phyloP scores from a whole-genome alignment of 2,113 vertebrate genomes.

The Cervus canadensis region DNA sequence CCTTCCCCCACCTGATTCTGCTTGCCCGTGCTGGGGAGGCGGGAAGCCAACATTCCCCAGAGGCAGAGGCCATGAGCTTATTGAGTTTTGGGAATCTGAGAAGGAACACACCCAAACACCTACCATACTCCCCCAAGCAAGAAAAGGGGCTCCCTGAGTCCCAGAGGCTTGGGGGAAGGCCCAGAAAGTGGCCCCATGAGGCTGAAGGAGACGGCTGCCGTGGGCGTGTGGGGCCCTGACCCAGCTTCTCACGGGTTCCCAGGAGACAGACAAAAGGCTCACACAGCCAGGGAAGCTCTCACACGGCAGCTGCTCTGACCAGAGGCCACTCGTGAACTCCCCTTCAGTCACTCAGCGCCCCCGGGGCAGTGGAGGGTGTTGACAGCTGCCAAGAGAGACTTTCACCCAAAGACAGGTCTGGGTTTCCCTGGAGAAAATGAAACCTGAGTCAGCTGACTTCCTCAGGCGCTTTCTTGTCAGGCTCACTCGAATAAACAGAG shows the following conservation, averaged over 20 bases:
- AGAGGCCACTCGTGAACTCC: not conserved
- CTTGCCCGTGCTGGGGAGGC: not conserved
- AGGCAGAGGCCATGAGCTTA: not conserved
- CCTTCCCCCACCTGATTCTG: not conserved
- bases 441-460: constrained; percentile 37
- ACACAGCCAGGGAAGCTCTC: not conserved
- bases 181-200: not conserved
- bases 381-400: constrained; percentile 14
- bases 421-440: constrained; percentile 49
- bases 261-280: constrained; percentile 56
- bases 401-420: not conserved
- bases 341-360: not conserved
- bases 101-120: not conserved
- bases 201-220: not conserved
- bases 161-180: not conserved
- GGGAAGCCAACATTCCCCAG: not conserved
- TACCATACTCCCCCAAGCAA: not conserved
- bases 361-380: not conserved
- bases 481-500: not conserved
- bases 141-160: not conserved
- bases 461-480: not conserved
- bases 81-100: not conserved
- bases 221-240: not conserved
- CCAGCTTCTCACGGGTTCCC: not conserved
- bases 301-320: not conserved